phyloP scores from a whole-genome alignment of 2,113 vertebrate species.

The Sapayoa aenigma region DNA sequence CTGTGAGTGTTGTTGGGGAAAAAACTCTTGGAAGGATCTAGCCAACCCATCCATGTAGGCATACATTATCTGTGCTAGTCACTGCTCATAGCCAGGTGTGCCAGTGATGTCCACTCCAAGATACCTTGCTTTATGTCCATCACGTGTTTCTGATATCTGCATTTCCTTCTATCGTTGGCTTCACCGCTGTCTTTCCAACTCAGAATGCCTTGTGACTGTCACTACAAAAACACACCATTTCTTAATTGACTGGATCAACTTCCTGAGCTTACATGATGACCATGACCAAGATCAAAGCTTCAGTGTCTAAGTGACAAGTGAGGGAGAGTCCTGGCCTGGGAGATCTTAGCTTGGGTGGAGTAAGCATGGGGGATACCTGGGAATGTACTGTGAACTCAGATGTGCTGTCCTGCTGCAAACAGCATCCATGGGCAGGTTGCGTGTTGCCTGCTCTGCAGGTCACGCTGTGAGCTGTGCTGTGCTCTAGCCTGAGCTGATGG shows the following conservation, averaged over 20 bases:
- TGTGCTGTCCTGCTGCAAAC: not conserved
- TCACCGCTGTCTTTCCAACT: not conserved
- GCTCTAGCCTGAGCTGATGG: accelerated
- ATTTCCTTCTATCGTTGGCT: not conserved
- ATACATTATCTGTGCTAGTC: not conserved
- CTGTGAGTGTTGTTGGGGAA: not conserved
- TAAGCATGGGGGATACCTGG: not conserved
- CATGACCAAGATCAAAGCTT: not conserved
- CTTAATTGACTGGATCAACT: not conserved
- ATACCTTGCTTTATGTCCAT: not conserved
- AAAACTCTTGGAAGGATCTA: not conserved
- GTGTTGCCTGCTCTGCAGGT: not conserved
- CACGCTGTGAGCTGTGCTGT: not conserved
- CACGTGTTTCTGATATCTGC: not conserved
- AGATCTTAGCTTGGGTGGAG: not conserved
- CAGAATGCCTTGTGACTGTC: not conserved
- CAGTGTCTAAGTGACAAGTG: not conserved
- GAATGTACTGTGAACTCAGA: not conserved
- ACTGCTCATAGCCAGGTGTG: not conserved
- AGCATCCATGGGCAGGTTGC: accelerated
- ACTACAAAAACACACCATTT: not conserved
- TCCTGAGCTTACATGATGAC: not conserved
- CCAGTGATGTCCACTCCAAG: not conserved
- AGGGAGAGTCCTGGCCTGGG: not conserved
- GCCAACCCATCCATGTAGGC: not conserved